These are phyloP conservation scores for Pachydiplax longipennis DNA, from an alignment of 2,888 invertebrate genomes.

Conservation along the genomic window DNA sequence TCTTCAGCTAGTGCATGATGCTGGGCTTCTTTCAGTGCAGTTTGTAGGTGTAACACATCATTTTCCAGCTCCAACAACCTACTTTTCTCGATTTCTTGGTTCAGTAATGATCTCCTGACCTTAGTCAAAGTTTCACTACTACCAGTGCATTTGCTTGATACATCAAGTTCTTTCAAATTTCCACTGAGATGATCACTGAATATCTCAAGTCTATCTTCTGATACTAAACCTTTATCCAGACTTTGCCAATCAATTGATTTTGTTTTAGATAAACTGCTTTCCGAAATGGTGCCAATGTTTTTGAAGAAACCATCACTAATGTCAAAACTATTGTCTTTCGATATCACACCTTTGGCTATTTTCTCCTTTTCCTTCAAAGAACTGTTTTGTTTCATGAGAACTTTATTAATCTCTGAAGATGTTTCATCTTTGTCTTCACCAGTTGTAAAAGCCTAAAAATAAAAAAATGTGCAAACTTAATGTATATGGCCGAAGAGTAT, in stretches of 20 bases:
- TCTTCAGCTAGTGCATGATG: constrained; percentile 59
- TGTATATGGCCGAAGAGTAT: background rate
- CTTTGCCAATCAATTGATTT: background rate
- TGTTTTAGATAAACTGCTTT: background rate
- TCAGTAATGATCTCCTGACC: background rate
- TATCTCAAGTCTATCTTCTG: background rate
- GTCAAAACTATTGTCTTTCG: background rate
- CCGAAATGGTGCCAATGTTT: background rate
- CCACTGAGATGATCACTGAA: background rate
- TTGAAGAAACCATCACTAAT: background rate
- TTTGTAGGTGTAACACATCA: constrained; percentile 58
- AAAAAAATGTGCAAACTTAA: background rate
- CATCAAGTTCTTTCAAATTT: background rate
- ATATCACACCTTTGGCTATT: background rate
- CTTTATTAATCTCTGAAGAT: background rate
- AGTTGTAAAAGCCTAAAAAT: background rate
- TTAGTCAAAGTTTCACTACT: background rate
- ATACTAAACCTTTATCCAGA: background rate
- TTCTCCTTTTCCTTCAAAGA: background rate
- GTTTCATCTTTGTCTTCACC: background rate
- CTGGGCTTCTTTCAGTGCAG: constrained; percentile 57
- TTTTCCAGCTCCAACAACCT: constrained; percentile 56
- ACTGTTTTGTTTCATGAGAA: background rate
- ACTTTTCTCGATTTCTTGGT: background rate
- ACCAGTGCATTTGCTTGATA: background rate